Percentiles rank a stretch among this genome's conserved stretches.
These are phyloP conservation scores for Drosophila nebulosa DNA, from an alignment of 1,140 invertebrate species.

Conservation along the genomic window DNA sequence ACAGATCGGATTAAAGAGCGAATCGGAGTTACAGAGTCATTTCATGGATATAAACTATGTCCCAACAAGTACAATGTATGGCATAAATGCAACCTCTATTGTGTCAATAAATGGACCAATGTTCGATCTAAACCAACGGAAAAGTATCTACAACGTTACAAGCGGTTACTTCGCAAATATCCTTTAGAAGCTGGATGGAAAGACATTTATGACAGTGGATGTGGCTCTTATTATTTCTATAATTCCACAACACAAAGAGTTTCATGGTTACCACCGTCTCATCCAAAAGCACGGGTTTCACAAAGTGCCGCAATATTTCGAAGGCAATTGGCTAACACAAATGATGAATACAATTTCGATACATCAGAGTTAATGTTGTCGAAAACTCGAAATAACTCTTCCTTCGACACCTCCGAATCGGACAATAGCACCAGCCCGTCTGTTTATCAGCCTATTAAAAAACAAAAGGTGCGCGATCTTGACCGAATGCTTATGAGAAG, in stretches of 20 bases:
- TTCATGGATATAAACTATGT: constrained; percentile 89
- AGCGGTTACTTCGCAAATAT: constrained; percentile 92
- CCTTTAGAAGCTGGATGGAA: constrained; percentile 96
- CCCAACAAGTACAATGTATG: constrained; percentile 98
- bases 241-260: constrained; percentile 82
- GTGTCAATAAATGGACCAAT: constrained; percentile 93
- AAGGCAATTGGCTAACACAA: constrained; percentile 83
- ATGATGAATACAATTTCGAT: constrained; percentile 56
- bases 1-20: constrained; percentile 82
- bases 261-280: constrained; percentile 95
- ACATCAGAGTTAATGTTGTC: constrained; percentile 12
- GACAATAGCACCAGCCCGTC: constrained; percentile 22
- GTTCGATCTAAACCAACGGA: constrained; percentile 87
- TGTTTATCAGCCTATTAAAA: constrained; percentile 22
- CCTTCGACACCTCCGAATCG: constrained; percentile 12
- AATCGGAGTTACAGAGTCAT: constrained; percentile 83
- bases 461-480: constrained; percentile 52
- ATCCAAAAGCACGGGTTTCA: constrained; percentile 92
- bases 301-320: constrained; percentile 91
- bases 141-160: constrained; percentile 88
- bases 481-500: constrained; percentile 51
- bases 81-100: constrained; percentile 95
- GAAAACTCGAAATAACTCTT: constrained; percentile 7
- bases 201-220: constrained; percentile 94
- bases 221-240: constrained; percentile 82